Base-by-base conservation (phyloP, 2,113 vertebrate species). In the Epinephelus cyanopodus region DNA sequence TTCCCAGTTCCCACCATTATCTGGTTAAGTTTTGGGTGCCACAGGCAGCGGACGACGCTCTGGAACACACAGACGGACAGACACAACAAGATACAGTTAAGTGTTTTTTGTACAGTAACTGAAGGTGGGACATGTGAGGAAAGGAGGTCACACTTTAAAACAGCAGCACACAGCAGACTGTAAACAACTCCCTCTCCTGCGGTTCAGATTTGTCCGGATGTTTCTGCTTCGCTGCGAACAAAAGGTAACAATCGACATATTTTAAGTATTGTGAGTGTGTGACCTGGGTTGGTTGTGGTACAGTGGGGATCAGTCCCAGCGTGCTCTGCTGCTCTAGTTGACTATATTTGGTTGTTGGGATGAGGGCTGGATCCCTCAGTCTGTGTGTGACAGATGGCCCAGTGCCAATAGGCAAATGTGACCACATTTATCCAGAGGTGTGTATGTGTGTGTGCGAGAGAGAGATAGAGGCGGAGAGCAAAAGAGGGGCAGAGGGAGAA, bases 1-100 rank as follows among this genome's bases (percentile, higher is more conserved):
- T 98, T 98, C 74, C 95, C 96, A 33, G 97, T 99, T 86, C 98
- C 98, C 88, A 97, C 97, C 97, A 99, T 99, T 84, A 99, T 97
- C 93, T 99, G 98, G 89, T 99, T 99, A 75, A 99, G 93, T 90
- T 99, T 99, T 10, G 97, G 98, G 90, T 99, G 98, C 98, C 98
- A 99, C 82, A 99, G 94, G 76, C 97, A 99, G 90, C 97, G 97
- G 42, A 99, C 96, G n/a, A 97, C 97, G 39, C 98, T 99, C 98
- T 99, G 94, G 14, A 85, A 87, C 21, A 87, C 71, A 87, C 39
- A 84, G 10, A 87, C 33, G 83, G 10, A 89, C 25, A 81, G 8
- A 72, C 45, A 63, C 13, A 18, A 61, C 8, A 65, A 11, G 6
- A 79, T 21, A 4, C 5, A 29, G 47, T 79, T 72, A 11, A 37